A percentile compares a stretch with the other conserved stretches of the same genome.
phyloP scores from a whole-genome alignment of 2,797 vertebrate species.

The Sorex maritimensis region DNA sequence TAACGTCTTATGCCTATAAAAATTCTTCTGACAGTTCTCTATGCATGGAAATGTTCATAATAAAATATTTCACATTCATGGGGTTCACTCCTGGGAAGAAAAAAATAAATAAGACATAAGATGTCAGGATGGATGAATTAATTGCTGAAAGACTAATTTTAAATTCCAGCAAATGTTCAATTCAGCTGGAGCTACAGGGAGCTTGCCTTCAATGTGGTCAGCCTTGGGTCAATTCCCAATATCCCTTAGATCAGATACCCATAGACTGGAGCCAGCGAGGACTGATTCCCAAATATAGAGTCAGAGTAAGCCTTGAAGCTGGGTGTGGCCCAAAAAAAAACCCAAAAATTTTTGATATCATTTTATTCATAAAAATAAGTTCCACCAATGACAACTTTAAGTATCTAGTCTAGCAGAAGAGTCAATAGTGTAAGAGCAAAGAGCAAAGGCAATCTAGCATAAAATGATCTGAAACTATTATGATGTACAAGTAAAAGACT shows the following conservation, averaged over 20 bases:
- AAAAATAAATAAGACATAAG: too few relatives aligned
- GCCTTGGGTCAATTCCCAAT: too few relatives aligned
- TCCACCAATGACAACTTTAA: background rate
- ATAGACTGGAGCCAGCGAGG: too few relatives aligned
- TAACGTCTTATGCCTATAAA: too few relatives aligned
- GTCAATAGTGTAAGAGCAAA: background rate
- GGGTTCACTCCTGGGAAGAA: too few relatives aligned
- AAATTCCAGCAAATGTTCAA: constrained; percentile 16
- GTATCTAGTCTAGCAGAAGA: constrained; percentile 5
- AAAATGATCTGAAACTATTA: constrained; percentile 38
- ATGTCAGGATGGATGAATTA: background rate
- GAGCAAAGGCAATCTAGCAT: background rate
- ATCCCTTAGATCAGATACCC: too few relatives aligned
- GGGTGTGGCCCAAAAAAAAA: too few relatives aligned
- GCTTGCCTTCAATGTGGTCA: too few relatives aligned
- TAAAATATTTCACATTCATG: background rate
- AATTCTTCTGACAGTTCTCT: background rate
- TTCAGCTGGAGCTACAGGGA: background rate
- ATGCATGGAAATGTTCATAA: constrained; percentile 48
- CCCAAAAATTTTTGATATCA: too few relatives aligned
- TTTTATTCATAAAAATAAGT: too few relatives aligned
- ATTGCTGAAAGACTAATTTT: constrained; percentile 17
- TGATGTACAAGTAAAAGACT: constrained; percentile 46
- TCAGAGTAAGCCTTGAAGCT: too few relatives aligned
- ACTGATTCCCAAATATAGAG: too few relatives aligned